These are phyloP conservation scores for Gracilinanus agilis DNA, from an alignment of 2,113 vertebrate genomes.

Conservation along the genomic window DNA sequence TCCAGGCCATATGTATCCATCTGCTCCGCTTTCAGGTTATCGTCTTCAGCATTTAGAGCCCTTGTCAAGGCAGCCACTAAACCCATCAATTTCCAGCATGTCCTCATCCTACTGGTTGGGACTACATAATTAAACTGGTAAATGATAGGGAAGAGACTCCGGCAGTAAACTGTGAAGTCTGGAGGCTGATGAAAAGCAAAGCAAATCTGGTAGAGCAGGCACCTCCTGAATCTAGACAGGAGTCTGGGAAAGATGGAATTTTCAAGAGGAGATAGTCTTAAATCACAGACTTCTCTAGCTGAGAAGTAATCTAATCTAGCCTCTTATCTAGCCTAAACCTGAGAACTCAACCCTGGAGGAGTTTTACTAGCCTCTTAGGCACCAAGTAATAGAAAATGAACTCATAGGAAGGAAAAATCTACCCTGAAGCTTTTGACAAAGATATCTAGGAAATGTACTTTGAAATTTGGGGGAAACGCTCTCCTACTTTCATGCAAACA, in stretches of 20 bases:
- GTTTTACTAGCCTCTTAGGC: not conserved
- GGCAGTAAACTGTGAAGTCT: conserved; percentile 19
- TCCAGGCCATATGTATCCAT: not conserved
- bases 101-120: not conserved
- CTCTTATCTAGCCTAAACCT: conserved; percentile 21
- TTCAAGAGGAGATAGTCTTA: not conserved
- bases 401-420: not conserved
- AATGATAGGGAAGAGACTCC: not conserved
- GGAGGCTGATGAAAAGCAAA: conserved; percentile 5
- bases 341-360: not conserved
- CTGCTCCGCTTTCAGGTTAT: not conserved
- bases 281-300: conserved; percentile 20
- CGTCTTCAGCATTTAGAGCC: not conserved
- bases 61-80: not conserved
- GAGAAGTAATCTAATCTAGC: not conserved
- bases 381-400: conserved; percentile 16
- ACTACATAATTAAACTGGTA: conserved; percentile 1
- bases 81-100: not conserved
- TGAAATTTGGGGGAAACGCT: conserved; percentile 1
- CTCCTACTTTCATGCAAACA: not conserved
- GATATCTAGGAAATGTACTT: not conserved
- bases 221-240: not conserved
- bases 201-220: not conserved
- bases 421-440: conserved; percentile 19
- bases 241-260: not conserved